Base-by-base conservation (phyloP, 2,113 vertebrate genomes). In the Procavia capensis region DNA sequence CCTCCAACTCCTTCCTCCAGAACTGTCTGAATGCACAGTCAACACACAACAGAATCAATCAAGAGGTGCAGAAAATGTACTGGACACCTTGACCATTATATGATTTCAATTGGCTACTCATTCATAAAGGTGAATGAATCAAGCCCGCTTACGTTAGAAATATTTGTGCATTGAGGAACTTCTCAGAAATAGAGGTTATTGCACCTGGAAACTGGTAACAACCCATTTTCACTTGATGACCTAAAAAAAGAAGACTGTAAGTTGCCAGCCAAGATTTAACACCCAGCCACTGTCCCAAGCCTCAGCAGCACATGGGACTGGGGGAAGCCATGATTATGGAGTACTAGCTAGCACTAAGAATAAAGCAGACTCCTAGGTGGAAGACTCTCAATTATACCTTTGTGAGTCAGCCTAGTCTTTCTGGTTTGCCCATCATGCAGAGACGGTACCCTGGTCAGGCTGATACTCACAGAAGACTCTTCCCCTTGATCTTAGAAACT, bases 341-440 rank as follows among this genome's bases (percentile, higher is more conserved):
- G 63, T 92, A 81, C 84, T 74, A 84, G 82, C 61, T 54, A 43
- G 88, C 78, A 85, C 66, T 75, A 92, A 93, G 90, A 93, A 92
- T 85, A 93, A 92, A 92, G 68, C 54, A 91, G 59, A 88, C 82
- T 94, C 50, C 17, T 70, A 66, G 57, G 79, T 88, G 70, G 88
- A 92, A 91, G 82, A 66, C 61, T 95, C 92, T 88, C 96, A 91
- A 68, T 90, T 76, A 81, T 75, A 57, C 68, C 72, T 90, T 85
- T 72, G 84, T n/a, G 90, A 92, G 66, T 88, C 92, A 95, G 54
- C 90, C 92, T 34, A 63, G 94, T 85, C 88, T 22, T 92, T 97
- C 96, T 90, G 92, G 94, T 96, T 90, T 81, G 93, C n/a, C 61
- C 57, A 63, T 92, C 82, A 72, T 31, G 39, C 20, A 66, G 81